These are phyloP conservation scores for Tamias sibiricus DNA, from an alignment of 2,113 vertebrate species.

Conservation along the genomic window DNA sequence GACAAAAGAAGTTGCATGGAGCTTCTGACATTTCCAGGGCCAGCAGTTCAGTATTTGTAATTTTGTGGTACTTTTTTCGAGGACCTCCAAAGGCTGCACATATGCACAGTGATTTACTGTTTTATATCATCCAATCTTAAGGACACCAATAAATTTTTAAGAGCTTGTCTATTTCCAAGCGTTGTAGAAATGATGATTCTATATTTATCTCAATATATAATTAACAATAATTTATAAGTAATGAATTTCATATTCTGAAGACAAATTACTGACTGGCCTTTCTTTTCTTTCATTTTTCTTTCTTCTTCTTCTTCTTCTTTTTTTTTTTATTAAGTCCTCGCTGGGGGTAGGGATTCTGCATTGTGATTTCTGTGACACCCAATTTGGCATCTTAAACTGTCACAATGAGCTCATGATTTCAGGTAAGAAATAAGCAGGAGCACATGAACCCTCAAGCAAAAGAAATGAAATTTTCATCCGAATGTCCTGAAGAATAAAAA, in stretches of 20 bases:
- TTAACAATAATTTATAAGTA: slow-evolving; percentile 76
- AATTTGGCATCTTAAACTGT: slow-evolving; percentile 64
- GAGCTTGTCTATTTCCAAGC: slow-evolving; percentile 67
- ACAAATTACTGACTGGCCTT: slow-evolving; percentile 66
- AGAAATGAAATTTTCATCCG: slow-evolving; percentile 76
- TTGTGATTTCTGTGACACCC: slow-evolving; percentile 64
- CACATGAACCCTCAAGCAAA: slow-evolving; percentile 80
- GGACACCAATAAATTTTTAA: slow-evolving; percentile 71
- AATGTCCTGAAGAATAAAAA: slow-evolving; percentile 84
- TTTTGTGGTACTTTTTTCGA: slow-evolving; percentile 40
- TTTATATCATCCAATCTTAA: slow-evolving; percentile 62
- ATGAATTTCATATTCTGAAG: slow-evolving; percentile 62
- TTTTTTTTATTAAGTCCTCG: background rate
- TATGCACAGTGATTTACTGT: slow-evolving; percentile 50
- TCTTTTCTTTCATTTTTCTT: background rate
- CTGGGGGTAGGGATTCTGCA: slow-evolving; percentile 17
- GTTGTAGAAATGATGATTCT: slow-evolving; percentile 71
- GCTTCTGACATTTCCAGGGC: background rate
- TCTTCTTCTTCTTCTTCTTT: background rate
- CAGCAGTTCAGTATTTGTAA: background rate
- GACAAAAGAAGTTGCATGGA: background rate
- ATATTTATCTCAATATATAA: slow-evolving; percentile 77
- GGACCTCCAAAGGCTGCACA: slow-evolving; percentile 3
- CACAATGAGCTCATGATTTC: slow-evolving; percentile 74
- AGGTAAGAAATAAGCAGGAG: slow-evolving; percentile 72